Conservation (phyloP, 2,797 vertebrate species). For the Arctocebus calabarensis region DNA sequence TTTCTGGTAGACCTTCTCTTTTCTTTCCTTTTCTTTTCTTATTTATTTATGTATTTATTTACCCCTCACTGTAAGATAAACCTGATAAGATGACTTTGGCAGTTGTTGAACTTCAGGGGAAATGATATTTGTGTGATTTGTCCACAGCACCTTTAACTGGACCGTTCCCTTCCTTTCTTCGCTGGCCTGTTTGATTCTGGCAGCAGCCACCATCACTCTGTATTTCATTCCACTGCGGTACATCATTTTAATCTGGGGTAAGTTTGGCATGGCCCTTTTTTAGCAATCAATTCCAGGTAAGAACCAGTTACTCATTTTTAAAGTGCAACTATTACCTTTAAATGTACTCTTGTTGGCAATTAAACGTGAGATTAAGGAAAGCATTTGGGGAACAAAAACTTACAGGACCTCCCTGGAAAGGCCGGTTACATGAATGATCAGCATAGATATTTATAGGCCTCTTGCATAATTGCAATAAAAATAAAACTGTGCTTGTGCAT, state of each 20-base stretch:
- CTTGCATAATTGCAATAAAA: conserved; percentile 54
- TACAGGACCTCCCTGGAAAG: conserved; percentile 70
- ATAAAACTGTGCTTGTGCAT: conserved; percentile 52
- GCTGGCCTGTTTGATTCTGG: conserved; percentile 92
- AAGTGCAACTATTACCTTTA: conserved; percentile 74
- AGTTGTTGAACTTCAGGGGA: neutral
- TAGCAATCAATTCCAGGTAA: conserved; percentile 62
- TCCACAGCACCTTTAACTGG: conserved; percentile 97
- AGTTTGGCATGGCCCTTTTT: conserved; percentile 84
- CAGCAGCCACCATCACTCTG: conserved; percentile 87
- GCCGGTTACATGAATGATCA: neutral
- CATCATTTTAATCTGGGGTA: conserved; percentile 97
- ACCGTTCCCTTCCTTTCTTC: conserved; percentile 95
- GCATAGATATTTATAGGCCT: conserved; percentile 38
- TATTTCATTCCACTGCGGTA: conserved; percentile 95
- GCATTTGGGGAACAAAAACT: conserved; percentile 64
- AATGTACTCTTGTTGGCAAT: conserved; percentile 62
- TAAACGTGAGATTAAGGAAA: conserved; percentile 62
- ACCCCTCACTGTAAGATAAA: neutral
- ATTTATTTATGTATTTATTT: neutral
- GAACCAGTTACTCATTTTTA: conserved; percentile 58
- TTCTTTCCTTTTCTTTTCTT: neutral
- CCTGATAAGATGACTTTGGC: neutral
- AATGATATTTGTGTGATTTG: conserved; percentile 64
- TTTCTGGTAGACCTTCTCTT: neutral